These are phyloP conservation scores for Brachymystax lenok DNA, from an alignment of 2,797 vertebrate genomes.

Conservation along the genomic window DNA sequence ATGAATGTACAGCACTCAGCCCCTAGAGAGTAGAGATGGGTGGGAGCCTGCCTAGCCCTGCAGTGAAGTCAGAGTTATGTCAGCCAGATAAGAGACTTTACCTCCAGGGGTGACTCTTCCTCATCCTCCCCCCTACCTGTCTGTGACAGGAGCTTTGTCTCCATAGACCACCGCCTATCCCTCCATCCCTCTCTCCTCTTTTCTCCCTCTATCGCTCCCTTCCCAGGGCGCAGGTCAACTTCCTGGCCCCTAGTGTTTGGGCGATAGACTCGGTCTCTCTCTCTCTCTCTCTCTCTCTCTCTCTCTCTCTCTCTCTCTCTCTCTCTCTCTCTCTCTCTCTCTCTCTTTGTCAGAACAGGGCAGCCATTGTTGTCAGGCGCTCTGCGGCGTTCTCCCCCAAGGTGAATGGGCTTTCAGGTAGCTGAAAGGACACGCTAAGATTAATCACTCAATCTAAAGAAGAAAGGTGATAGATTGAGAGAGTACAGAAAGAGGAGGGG, in stretches of 20 bases:
- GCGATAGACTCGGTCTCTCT: neutral
- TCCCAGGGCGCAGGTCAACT: conserved; percentile 14
- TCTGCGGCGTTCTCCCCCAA: conserved; percentile 44
- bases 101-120: neutral
- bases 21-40: neutral
- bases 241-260: neutral
- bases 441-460: conserved; percentile 62
- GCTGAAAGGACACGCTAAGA: conserved; percentile 59
- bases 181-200: conserved; percentile 12
- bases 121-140: conserved; percentile 7
- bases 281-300: conserved; percentile 16
- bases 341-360: conserved; percentile 57
- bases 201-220: conserved; percentile 29
- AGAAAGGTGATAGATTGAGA: too few species aligned
- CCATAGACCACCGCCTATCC: conserved; percentile 31
- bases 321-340: conserved; percentile 12
- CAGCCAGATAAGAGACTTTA: neutral
- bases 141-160: conserved; percentile 40
- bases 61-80: conserved; percentile 1
- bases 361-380: conserved; percentile 55
- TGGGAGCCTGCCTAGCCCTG: neutral
- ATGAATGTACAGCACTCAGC: too few species aligned
- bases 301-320: conserved; percentile 16
- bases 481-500: too few species aligned
- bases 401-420: conserved; percentile 69